Base-by-base conservation (phyloP, 2,113 vertebrate species). In the Anhinga rufa region DNA sequence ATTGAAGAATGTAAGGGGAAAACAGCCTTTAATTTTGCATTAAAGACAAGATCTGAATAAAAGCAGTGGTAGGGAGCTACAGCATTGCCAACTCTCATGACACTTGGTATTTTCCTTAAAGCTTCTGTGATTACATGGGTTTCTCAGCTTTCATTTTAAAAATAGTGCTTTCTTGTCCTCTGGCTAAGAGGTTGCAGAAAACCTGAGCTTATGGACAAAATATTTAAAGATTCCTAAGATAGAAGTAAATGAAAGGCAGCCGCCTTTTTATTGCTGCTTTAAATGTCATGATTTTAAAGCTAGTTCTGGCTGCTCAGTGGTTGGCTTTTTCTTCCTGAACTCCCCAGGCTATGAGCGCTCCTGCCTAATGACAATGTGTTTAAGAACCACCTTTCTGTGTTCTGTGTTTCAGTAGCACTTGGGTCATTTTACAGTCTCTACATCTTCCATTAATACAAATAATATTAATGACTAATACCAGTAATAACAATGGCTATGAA, bases 101-200 rank as follows among this genome's bases (percentile, higher is more conserved):
- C 76, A 84, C 61, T 79, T 94, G 81, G 54, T 94, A 65, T 91
- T 96, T 96, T 92, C 83, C 86, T 94, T 87, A 93, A 93, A 85
- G 94, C 62, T 72, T 89, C 86, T 95, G 57, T 95, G 57, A 79
- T 92, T 55, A 64, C 79, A n/a, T 22, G 57, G 34, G 48, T 95
- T 95, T 92, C 82, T 94, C 9, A 0, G 34, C 76, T 96, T 94
- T 92, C 90, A 57, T 82, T 94, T 95, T 92, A 75, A 93, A 96
- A 92, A 88, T 84, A 93, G 65, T 75, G 18, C 80, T 94, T 93
- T 88, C 64, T 92, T 77, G 42, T 90, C 55, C 72, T 86, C 66
- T 91, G 70, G 34, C 28, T 92, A 36, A 65, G 44, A 79, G 48
- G 80, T 21, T 88, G 57, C 34, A 60, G 65, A 84, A 93, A 84